Evolutionary conservation across 2,113 vertebrate species (phyloP).

Genomic region (Ictalurus furcatus): DNA sequence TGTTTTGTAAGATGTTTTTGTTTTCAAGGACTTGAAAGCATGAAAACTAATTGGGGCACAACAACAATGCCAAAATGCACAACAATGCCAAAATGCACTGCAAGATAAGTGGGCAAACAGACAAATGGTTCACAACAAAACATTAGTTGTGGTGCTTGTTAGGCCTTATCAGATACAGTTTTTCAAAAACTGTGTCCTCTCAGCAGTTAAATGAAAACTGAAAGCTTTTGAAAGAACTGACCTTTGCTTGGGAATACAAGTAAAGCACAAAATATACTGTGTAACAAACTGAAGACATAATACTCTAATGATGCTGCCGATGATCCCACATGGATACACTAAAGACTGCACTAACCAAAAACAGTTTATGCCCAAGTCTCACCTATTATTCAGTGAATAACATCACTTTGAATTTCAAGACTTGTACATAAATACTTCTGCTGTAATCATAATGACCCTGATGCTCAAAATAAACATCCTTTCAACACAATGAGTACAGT

Average conservation of each 20-base stretch:
- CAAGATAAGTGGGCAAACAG: neutral
- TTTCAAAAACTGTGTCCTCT: neutral
- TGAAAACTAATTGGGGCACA: constrained; percentile 51
- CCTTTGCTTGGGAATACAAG: neutral
- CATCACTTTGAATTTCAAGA: neutral
- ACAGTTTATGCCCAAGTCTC: neutral
- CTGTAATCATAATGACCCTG: neutral
- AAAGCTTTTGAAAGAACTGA: neutral
- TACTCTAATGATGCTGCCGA: neutral
- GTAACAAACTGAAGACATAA: neutral
- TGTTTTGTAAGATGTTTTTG: constrained; percentile 52
- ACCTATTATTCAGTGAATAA: neutral
- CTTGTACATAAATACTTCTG: neutral
- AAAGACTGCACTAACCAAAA: neutral
- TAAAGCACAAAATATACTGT: neutral
- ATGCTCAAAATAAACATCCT: neutral
- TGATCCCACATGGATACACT: neutral
- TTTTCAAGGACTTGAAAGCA: constrained; percentile 43
- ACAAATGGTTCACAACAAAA: neutral
- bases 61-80: constrained; percentile 32
- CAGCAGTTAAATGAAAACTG: neutral
- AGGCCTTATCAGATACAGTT: neutral
- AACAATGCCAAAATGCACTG: neutral
- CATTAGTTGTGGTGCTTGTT: neutral
- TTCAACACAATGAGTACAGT: too few species aligned